These are phyloP conservation scores for Macrobrachium rosenbergii DNA, from an alignment of 1,140 invertebrate genomes.

Conservation along the genomic window DNA sequence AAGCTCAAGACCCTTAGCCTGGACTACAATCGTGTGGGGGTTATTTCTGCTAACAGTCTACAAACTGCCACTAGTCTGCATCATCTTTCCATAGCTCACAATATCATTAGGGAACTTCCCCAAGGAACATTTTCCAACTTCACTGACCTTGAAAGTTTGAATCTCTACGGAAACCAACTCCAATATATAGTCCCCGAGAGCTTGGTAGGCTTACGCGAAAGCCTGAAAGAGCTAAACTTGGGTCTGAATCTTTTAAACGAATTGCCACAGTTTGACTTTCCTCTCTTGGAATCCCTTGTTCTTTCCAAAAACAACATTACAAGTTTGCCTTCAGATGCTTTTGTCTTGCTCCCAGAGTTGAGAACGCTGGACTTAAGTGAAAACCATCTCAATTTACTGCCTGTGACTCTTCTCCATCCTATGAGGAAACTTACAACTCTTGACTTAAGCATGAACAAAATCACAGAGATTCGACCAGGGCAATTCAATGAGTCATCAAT, in stretches of 20 bases:
- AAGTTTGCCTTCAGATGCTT: slow-evolving; percentile 73
- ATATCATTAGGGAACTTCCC: slow-evolving; percentile 89
- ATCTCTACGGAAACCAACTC: slow-evolving; percentile 84
- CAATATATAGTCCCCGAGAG: slow-evolving; percentile 80
- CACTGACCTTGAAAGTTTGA: slow-evolving; percentile 77
- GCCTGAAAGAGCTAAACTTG: slow-evolving; percentile 80
- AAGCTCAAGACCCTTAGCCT: slow-evolving; percentile 79
- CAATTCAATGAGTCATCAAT: slow-evolving; percentile 66
- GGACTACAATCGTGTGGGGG: slow-evolving; percentile 89
- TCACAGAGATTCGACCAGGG: slow-evolving; percentile 80
- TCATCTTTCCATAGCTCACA: slow-evolving; percentile 77
- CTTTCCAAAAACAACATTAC: slow-evolving; percentile 80
- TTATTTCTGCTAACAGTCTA: slow-evolving; percentile 80
- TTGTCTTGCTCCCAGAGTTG: slow-evolving; percentile 78
- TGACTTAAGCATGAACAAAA: slow-evolving; percentile 79
- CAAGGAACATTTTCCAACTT: slow-evolving; percentile 79
- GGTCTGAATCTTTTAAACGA: slow-evolving; percentile 82
- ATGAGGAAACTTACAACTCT: slow-evolving; percentile 77
- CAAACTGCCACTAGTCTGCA: slow-evolving; percentile 68
- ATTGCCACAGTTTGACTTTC: slow-evolving; percentile 67
- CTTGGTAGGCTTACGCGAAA: slow-evolving; percentile 82
- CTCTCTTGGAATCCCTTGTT: slow-evolving; percentile 76
- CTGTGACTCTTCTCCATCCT: slow-evolving; percentile 80
- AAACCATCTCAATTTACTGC: slow-evolving; percentile 79
- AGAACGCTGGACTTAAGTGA: slow-evolving; percentile 80